These are phyloP conservation scores for Globodera rostochiensis DNA, from an alignment of 1,140 invertebrate genomes.

Conservation along the genomic window DNA sequence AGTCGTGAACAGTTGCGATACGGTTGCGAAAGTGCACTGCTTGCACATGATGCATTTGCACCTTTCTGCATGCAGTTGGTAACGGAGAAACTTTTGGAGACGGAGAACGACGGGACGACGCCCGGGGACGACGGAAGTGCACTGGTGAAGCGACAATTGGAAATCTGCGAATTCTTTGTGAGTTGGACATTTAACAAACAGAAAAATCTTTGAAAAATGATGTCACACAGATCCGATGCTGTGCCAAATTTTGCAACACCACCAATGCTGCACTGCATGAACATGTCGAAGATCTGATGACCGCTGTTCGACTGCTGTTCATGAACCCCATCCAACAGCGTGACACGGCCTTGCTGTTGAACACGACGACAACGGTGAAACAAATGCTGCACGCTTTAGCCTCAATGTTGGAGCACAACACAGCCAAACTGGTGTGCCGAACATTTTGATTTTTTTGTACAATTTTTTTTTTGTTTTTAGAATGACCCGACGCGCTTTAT, in stretches of 20 bases:
- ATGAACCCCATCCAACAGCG: constrained; percentile 35
- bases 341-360: neutral
- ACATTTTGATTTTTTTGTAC: neutral
- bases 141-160: constrained; percentile 36
- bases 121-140: constrained; percentile 8
- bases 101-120: constrained; percentile 22
- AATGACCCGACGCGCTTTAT: neutral
- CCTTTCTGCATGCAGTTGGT: constrained; percentile 52
- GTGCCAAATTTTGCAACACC: constrained; percentile 20
- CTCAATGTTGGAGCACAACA: neutral
- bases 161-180: constrained; percentile 41
- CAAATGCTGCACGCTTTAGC: neutral
- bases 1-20: constrained; percentile 41
- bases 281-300: constrained; percentile 41
- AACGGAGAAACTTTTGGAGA: constrained; percentile 49
- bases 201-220: neutral
- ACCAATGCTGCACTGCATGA: neutral
- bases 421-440: constrained; percentile 2
- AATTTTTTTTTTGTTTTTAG: neutral
- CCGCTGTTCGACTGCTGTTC: constrained; percentile 37
- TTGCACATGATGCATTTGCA: constrained; percentile 40
- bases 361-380: neutral
- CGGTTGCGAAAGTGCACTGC: constrained; percentile 44
- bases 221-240: constrained; percentile 2
- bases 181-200: constrained; percentile 12